Base-by-base conservation (phyloP, 2,888 invertebrate species). In the Melanotus villosus region DNA sequence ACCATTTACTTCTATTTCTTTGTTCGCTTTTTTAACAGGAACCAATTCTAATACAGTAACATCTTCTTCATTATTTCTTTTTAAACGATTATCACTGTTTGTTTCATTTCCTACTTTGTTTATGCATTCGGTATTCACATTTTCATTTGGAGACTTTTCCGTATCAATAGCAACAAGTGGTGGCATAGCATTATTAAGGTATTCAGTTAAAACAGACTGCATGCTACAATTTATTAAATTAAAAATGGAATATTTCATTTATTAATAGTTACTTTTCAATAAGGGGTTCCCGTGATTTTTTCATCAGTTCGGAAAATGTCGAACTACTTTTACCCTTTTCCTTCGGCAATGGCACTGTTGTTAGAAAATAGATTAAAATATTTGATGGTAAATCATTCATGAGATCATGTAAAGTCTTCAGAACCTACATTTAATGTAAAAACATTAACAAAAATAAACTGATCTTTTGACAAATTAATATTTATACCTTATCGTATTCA, bases 301-400 rank as follows among this genome's bases (percentile, higher is more conserved):
- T 65, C 60, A 71, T 68, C 26, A 71, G 68, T 16, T 60, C 63
- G n/a, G 47, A 47, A 32, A 68, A 54, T 36, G 47, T 60, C 16
- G 71, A 68, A 6, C 7, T 62, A 4, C 21, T 63, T 10, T 26
- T 23, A 23, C 75, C 77, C 50, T 80, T 73, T 63, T 58, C 19
- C 32, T 80, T 77, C 1, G 83, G 83, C 74, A 82, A 78, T 47
- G 84, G 83, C 12, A 84, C 80, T 63, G 83, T 78, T 9, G 83
- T 83, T 54, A 84, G 73, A 60, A 82, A 79, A 71, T 84, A 83
- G 3, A 82, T 77, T 23, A 83, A 70, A 57, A 84, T 82, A 59
- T 82, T 79, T 9, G 80, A 74, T n/a, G 83, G 83, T 50, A 84
- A 72, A 75, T 82, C 82, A 12, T 38, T 80, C 79, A 84, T 76